Evolutionary conservation across 2,888 invertebrate species (phyloP).

Genomic region (Stenurella melanura): DNA sequence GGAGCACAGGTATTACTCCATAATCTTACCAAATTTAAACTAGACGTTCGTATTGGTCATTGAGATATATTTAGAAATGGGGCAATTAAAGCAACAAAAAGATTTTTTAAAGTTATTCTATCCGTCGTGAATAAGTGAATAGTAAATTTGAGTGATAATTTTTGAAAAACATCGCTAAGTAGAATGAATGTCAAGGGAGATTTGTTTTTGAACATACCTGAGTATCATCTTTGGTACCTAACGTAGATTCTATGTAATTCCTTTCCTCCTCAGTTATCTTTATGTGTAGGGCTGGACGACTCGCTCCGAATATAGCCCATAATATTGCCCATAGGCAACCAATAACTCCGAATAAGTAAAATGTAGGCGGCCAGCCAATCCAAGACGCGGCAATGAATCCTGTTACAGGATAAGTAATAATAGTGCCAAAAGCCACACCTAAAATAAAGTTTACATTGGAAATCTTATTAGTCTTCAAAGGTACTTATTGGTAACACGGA

Average conservation of each 20-base stretch:
- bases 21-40: no score
- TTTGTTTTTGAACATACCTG: conserved; percentile 70
- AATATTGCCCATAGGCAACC: conserved; percentile 78
- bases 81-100: no score
- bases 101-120: no score
- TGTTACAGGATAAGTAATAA: conserved; percentile 83
- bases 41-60: no score
- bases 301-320: conserved; percentile 80
- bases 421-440: conserved; percentile 86
- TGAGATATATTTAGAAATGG: no score
- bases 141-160: no score
- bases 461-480: no score
- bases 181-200: no score
- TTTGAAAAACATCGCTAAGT: no score
- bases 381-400: conserved; percentile 81
- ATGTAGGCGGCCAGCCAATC: conserved; percentile 86
- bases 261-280: conserved; percentile 79
- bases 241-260: conserved; percentile 78
- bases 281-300: conserved; percentile 78
- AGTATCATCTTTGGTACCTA: conserved; percentile 73
- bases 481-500: no score
- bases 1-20: no score
- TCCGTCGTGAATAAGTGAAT: no score
- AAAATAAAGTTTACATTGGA: conserved; percentile 60
- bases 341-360: conserved; percentile 82